These are phyloP conservation scores for Spisula solida DNA, from an alignment of 2,888 invertebrate genomes.

Conservation along the genomic window DNA sequence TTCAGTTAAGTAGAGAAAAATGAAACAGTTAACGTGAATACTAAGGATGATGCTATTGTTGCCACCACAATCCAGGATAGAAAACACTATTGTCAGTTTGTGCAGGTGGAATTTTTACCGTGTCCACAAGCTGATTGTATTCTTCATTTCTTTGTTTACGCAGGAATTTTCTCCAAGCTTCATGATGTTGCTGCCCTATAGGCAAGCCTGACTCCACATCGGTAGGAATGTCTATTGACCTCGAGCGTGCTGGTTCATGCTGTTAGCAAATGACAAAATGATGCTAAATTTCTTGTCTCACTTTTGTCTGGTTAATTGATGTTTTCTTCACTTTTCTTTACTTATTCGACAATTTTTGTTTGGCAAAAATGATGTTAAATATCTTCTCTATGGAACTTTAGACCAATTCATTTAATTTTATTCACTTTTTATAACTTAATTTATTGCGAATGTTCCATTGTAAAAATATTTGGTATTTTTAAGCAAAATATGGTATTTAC, in stretches of 20 bases:
- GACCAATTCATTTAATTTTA: no score
- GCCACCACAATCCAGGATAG: conserved; percentile 29
- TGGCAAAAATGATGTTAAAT: no score
- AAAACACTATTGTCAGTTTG: conserved; percentile 25
- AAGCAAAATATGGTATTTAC: no score
- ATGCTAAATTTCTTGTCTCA: neutral
- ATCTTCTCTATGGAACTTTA: no score
- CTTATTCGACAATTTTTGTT: no score
- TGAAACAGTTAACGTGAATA: conserved; percentile 8
- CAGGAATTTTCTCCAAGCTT: conserved; percentile 64
- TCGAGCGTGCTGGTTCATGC: conserved; percentile 59
- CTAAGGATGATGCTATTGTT: conserved; percentile 14
- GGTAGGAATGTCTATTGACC: conserved; percentile 51
- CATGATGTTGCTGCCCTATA: conserved; percentile 70
- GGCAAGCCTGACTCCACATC: conserved; percentile 69
- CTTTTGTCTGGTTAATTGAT: neutral
- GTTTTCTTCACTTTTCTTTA: neutral
- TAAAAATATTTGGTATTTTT: no score
- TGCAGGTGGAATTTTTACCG: conserved; percentile 51
- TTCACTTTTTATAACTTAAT: no score
- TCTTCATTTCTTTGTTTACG: conserved; percentile 66
- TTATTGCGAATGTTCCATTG: no score
- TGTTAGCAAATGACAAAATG: conserved; percentile 38
- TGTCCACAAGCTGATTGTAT: conserved; percentile 68
- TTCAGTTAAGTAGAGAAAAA: neutral